Evolutionary conservation across 2,888 invertebrate species (phyloP), one percentile per base, ranked within the genome.

Genomic region (Leptura quadrifasciata): DNA sequence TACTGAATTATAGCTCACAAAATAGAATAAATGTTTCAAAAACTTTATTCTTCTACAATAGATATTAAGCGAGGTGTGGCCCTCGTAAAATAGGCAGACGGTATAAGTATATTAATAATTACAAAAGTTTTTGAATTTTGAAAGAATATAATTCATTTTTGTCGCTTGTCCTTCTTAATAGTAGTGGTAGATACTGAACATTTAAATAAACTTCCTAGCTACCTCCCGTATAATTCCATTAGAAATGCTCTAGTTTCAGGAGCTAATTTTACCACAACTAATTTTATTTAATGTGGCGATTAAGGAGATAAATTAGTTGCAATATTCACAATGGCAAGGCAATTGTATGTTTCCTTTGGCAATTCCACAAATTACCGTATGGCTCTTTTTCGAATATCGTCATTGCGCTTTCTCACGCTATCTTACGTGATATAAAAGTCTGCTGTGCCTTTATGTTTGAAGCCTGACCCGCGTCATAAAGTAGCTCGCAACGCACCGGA

Each of bases 201-300:
- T 52, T 52, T 15, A 65, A 15, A 24, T 12, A 24, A 65, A 52
- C 6, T 47, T 20, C 52, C 6, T 6, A 4, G n/a, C 8, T 54
- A 47, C 65, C 65, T 27, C 9, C 65, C 21, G 52, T 24, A 54
- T n/a, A 65, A 21, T 65, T 65, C 21, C 52, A 65, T 65, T 65
- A 65, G 65, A 10, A 47, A 65, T 65, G 65, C 65, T 54, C 65
- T n/a, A 65, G 65, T 52, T 65, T 27, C 15, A 52, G 54, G 65
- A 47, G 20, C 20, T 64, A 64, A 64, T 64, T 64, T 47, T 20
- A 18, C 47, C 70, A 60, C 58, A 39, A 31, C 61, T 71, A 71
- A 71, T 71, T 71, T 71, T 61, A 54, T 71, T 71, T 71, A 71
- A 71, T 71, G 71, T 61, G 57, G 21, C 18, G 24, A 71, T 71